Base-by-base conservation (phyloP, 2,797 vertebrate species). In the Amphiprion clarkii region DNA sequence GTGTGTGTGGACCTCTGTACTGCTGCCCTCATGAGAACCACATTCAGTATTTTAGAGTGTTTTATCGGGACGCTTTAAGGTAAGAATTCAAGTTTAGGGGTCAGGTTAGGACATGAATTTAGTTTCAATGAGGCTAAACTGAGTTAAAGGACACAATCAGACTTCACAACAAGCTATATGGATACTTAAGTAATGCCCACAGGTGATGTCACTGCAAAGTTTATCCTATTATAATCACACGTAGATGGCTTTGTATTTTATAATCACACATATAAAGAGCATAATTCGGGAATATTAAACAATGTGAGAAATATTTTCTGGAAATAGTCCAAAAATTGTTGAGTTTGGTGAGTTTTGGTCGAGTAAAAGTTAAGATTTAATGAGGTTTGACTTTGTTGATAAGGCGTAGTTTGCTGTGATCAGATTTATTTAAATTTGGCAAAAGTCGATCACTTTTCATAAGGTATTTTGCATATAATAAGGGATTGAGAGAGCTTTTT, bases 11-110 rank as follows among this genome's bases (percentile, higher is more conserved):
- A 53, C 59, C 17, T 67, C 6, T 68, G 49, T 66, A n/a, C 40
- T 54, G 42, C 56, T 81, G 62, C 75, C 55, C 60, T 78, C 46
- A 71, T 6, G 55, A 74, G 75, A 85, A 74, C 31, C 49, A 55
- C 33, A 6, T 21, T 25, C 31, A 48, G 40, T 0, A 0, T n/a
- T 60, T 48, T n/a, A 23, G 52, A 71, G 60, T 54, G 51, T 56
- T 31, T 67, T 72, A 49, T 60, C 3, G 17, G 14, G 19, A 17
- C 52, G 33, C 53, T 64, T 63, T 49, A 39, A 59, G 23, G 19
- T 40, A 52, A 54, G 10, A 27, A 23, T 52, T 57, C 48, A 58
- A 16, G n/a, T 51, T 72, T 31, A 17, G 9, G 16, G 53, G 25
- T 48, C 14, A 13, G 10, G 12, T 40, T n/a, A 16, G 27, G 61